Evolutionary conservation across 1,140 invertebrate genomes (phyloP).

Genomic region (Eueides isabella): DNA sequence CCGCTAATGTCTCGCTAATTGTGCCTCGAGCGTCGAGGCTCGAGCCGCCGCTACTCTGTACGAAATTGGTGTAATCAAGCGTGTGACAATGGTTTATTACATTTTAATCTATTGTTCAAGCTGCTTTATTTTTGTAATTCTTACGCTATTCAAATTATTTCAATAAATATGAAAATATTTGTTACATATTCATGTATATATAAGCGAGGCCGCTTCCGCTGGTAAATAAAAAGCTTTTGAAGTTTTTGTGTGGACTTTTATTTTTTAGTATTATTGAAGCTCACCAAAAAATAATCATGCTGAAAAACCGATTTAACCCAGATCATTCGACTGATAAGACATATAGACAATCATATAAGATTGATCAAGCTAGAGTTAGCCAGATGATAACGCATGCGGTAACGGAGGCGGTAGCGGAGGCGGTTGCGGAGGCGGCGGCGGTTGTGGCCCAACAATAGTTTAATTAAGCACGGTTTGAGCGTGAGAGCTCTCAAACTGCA

Average conservation of each 20-base stretch:
- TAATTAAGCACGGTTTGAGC: constrained; percentile 63
- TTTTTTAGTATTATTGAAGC: no score
- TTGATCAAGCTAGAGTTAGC: neutral
- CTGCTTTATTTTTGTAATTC: neutral
- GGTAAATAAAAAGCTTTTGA: neutral
- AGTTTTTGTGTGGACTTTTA: no score
- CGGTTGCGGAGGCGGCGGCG: constrained; percentile 18
- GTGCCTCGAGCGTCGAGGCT: constrained; percentile 20
- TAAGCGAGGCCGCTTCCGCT: no score
- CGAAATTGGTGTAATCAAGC: constrained; percentile 28
- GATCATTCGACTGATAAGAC: neutral
- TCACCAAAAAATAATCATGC: no score
- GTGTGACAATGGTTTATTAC: constrained; percentile 13
- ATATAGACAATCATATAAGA: neutral
- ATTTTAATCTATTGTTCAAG: constrained; percentile 22
- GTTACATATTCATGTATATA: neutral
- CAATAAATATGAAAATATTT: neutral
- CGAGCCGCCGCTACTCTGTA: constrained; percentile 9
- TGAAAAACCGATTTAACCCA: no score
- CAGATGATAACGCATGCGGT: neutral
- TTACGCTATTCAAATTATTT: neutral
- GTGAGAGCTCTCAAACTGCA: constrained; percentile 52
- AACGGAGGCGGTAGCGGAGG: neutral
- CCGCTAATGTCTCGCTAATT: constrained; percentile 46
- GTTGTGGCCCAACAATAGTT: constrained; percentile 55